A percentile compares a stretch with the other conserved stretches of the same genome.
phyloP scores from a whole-genome alignment of 1,140 invertebrate genomes.

The Trinorchestia longiramus region DNA sequence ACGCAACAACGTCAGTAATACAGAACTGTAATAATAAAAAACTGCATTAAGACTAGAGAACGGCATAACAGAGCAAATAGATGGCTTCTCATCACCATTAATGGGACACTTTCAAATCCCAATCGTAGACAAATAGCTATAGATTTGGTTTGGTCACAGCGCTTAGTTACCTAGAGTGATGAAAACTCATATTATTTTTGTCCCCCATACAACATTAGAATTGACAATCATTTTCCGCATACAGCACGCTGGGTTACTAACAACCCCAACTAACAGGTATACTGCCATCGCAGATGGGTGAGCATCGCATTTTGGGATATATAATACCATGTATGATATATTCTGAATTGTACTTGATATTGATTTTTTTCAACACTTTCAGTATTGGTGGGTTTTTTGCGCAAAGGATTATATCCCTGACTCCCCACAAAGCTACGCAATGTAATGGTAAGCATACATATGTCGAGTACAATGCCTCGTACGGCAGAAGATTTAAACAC shows the following conservation, averaged over 20 bases:
- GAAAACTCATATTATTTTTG: no score
- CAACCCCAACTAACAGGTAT: neutral
- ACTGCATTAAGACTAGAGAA: neutral
- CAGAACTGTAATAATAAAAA: neutral
- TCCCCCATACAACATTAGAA: neutral
- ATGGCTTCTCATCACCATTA: neutral
- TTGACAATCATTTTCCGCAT: no score
- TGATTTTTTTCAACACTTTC: neutral
- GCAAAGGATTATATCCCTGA: neutral
- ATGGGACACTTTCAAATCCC: neutral
- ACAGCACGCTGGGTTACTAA: neutral
- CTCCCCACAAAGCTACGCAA: neutral
- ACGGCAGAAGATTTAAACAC: no score
- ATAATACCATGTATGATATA: no score
- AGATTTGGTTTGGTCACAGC: no score
- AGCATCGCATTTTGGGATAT: no score
- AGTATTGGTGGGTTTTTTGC: neutral
- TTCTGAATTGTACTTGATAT: neutral
- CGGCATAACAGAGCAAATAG: neutral
- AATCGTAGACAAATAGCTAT: neutral
- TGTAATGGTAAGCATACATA: no score
- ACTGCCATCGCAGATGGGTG: no score
- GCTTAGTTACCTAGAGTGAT: no score
- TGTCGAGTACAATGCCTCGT: no score
- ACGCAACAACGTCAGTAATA: neutral